A percentile compares a stretch with the other conserved stretches of the same genome.
Evolutionary conservation across 1,140 invertebrate species (phyloP).

Genomic region (Ectropis grisescens): DNA sequence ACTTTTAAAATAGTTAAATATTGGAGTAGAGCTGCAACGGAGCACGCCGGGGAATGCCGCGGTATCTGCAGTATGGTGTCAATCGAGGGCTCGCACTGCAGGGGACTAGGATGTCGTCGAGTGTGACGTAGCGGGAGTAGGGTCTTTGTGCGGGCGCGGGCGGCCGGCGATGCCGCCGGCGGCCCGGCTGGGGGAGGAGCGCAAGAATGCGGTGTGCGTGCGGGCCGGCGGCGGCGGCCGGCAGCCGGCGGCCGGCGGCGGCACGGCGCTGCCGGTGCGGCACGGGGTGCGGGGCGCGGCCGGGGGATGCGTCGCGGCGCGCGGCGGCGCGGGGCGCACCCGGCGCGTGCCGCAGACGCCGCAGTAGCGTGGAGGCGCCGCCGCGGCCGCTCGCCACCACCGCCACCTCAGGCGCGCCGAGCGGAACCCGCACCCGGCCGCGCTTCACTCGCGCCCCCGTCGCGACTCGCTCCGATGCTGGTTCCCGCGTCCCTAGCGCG

Average conservation of each 20-base stretch:
- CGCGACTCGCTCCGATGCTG: neutral
- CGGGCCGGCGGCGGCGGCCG: constrained; percentile 29
- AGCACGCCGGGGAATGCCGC: no score
- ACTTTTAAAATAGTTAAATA: no score
- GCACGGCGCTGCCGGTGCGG: no score
- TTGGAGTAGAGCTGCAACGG: no score
- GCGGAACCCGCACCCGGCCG: constrained; percentile 7
- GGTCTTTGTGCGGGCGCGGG: constrained; percentile 41
- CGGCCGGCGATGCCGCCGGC: constrained; percentile 3
- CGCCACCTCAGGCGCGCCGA: constrained; percentile 18
- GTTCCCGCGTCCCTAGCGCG: constrained; percentile 17
- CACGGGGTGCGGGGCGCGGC: constrained; percentile 16
- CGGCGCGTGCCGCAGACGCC: constrained; percentile 36
- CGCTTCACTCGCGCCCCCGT: no score
- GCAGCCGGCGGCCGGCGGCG: no score
- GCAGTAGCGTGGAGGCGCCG: constrained; percentile 57
- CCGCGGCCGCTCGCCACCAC: constrained; percentile 37
- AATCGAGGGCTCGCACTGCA: constrained; percentile 10
- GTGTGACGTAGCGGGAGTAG: constrained; percentile 22
- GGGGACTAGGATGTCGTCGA: constrained; percentile 16
- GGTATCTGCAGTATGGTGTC: constrained; percentile 12
- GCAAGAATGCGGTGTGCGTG: constrained; percentile 62
- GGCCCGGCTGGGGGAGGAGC: constrained; percentile 25
- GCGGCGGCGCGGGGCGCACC: constrained; percentile 23
- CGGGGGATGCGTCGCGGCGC: constrained; percentile 31